Base-by-base conservation (phyloP, 2,113 vertebrate genomes). In the Girardinichthys multiradiatus region DNA sequence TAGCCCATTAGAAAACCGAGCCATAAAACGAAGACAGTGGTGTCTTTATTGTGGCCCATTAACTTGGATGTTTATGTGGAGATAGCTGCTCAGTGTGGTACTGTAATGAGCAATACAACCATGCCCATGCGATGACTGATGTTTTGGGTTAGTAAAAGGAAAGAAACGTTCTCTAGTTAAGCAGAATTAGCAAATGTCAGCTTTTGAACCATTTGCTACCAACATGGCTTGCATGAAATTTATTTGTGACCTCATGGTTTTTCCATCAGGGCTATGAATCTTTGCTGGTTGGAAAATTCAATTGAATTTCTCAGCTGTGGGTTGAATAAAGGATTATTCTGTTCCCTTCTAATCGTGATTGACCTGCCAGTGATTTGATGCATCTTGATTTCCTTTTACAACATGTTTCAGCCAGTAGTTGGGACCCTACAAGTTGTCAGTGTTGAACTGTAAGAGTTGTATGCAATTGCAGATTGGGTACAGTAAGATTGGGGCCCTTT, bases 11-110 rank as follows among this genome's bases (percentile, higher is more conserved):
- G 90, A 92, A 92, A 91, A 86, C 81, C 73, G 84, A 90, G 90
- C 90, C 89, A 93, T 91, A 91, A 93, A 92, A 93, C 86, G 90
- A 90, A 93, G 86, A 92, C 86, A 87, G 79, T 88, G 86, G 90
- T 92, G 89, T 92, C 90, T 90, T 93, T 92, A 92, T 91, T 89
- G 89, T 91, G 90, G 90, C 84, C 89, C 92, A 93, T 93, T 93
- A 93, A 87, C 87, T 90, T 60, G 27, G 85, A 90, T 86, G 86
- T 85, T 92, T 89, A 89, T 90, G 86, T 71, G n/a, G 86, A 75
- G 88, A 88, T 82, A 68, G 85, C 89, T 86, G 84, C 86, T 77
- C 88, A 74, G 68, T 90, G 82, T 87, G 85, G 85, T 84, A 77
- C 85, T 76, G 62, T 91, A 92, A 92, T 91, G 90, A 91, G 85